Percentiles rank a stretch among this genome's conserved stretches.
These are phyloP conservation scores for Anarhynchus alexandrinus DNA, from an alignment of 2,113 vertebrate genomes.

Conservation along the genomic window DNA sequence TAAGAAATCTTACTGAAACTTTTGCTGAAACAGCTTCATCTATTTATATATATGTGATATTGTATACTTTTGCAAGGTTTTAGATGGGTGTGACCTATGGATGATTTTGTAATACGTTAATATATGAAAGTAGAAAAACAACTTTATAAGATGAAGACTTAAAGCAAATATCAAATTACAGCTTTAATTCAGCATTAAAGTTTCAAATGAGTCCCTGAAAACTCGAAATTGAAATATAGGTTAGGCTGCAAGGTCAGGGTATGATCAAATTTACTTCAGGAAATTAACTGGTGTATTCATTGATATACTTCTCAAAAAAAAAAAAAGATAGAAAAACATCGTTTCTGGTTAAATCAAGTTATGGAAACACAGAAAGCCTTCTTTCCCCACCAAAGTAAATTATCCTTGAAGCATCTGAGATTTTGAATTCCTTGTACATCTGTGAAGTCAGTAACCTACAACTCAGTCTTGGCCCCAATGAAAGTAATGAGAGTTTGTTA, in stretches of 20 bases:
- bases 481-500: neutral
- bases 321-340: neutral
- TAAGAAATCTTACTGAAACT: neutral
- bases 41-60: neutral
- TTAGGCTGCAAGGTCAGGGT: neutral
- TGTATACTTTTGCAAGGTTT: neutral
- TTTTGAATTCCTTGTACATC: neutral
- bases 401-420: neutral
- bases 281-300: neutral
- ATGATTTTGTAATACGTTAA: neutral
- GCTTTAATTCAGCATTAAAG: neutral
- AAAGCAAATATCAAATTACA: neutral
- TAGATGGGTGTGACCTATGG: neutral
- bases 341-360: neutral
- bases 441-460: neutral
- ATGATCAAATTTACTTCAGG: neutral
- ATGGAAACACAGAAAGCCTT: neutral
- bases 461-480: neutral
- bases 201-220: neutral
- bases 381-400: neutral
- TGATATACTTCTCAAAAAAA: neutral
- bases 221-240: neutral
- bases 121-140: neutral
- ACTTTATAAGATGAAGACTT: neutral
- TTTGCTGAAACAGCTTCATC: neutral